A percentile compares a stretch with the other conserved stretches of the same genome.
Conservation (phyloP, 2,113 vertebrate genomes). For the Natator depressus region DNA sequence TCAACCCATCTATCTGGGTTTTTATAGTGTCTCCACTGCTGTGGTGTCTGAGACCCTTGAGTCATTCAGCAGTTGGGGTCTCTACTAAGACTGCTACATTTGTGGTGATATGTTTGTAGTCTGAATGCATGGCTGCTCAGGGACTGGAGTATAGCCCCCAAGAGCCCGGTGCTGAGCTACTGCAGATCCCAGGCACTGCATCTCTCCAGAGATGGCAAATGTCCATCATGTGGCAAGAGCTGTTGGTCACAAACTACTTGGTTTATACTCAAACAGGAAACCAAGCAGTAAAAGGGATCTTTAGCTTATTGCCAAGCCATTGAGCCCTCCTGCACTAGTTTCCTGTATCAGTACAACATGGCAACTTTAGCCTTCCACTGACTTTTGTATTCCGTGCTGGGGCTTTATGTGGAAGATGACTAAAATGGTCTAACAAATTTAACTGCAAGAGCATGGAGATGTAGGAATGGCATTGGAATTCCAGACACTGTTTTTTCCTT, state of each 20-base stretch:
- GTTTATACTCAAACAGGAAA: conserved; percentile 10
- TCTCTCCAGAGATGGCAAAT: neutral
- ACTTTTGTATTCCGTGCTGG: neutral
- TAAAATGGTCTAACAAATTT: neutral
- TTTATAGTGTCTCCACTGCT: too few species aligned
- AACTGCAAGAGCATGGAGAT: neutral
- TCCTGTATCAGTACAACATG: neutral
- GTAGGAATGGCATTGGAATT: conserved; percentile 53
- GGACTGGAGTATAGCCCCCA: neutral
- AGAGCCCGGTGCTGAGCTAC: neutral
- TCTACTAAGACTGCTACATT: too few species aligned
- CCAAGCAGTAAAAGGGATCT: conserved; percentile 50
- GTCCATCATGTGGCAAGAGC: too few species aligned
- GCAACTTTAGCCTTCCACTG: conserved; percentile 25
- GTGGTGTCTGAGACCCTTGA: too few species aligned
- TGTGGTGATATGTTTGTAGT: neutral
- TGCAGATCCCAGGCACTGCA: neutral
- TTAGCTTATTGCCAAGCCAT: conserved; percentile 38
- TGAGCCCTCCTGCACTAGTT: neutral
- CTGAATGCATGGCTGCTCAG: neutral
- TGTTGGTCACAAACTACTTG: neutral
- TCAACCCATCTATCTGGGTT: too few species aligned
- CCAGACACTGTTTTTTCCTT: neutral
- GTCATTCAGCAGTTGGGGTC: too few species aligned
- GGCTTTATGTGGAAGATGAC: neutral